These are phyloP conservation scores for Muraenolepis orangiensis DNA, from an alignment of 2,797 vertebrate species.

Conservation along the genomic window DNA sequence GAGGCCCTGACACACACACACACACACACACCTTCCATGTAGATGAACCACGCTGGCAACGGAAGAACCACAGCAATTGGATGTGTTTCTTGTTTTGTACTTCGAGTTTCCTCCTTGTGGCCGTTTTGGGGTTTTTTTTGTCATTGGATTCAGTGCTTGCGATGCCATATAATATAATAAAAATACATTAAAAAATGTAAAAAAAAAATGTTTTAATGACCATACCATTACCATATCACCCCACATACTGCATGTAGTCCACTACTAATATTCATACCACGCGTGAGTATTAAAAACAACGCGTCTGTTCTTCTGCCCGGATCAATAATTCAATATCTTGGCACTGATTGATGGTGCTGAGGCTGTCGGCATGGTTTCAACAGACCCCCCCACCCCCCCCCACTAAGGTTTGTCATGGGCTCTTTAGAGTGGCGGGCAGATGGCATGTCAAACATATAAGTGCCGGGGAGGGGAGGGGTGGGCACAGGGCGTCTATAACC, in stretches of 20 bases:
- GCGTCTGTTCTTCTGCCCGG: not conserved
- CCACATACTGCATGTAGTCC: no score
- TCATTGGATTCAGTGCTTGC: not conserved
- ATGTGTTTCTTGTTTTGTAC: no score
- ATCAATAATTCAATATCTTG: not conserved
- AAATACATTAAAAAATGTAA: no score
- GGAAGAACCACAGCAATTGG: no score
- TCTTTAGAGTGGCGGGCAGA: conserved; percentile 17
- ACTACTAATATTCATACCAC: not conserved
- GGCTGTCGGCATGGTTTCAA: not conserved
- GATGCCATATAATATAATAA: not conserved
- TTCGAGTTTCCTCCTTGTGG: no score
- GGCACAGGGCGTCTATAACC: conserved; percentile 59
- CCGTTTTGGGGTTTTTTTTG: not conserved
- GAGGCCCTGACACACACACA: no score
- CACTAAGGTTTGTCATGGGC: not conserved
- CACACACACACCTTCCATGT: no score
- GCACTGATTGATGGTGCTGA: not conserved
- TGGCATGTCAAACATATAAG: conserved; percentile 51
- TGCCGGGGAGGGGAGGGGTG: no score
- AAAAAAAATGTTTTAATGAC: no score
- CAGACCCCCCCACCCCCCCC: not conserved
- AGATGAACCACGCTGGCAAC: no score
- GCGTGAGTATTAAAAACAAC: not conserved
- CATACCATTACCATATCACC: no score